Percentiles rank a stretch among this genome's conserved stretches.
phyloP scores from a whole-genome alignment of 2,113 vertebrate species.

The Gavia stellata region DNA sequence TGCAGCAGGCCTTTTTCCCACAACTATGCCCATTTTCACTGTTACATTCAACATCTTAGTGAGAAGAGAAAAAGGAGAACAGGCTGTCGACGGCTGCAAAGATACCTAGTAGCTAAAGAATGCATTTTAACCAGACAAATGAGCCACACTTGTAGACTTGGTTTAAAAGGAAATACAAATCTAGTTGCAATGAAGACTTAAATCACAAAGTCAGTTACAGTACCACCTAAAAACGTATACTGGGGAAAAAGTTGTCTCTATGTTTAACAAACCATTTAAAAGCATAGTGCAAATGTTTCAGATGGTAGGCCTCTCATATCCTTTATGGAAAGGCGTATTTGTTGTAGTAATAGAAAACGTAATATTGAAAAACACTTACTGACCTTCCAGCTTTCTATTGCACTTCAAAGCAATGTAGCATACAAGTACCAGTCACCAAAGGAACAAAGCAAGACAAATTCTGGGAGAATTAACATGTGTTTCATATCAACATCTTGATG shows the following conservation, averaged over 20 bases:
- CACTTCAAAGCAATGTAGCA: not conserved
- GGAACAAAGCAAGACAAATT: not conserved
- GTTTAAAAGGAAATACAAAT: not conserved
- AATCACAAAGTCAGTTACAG: slow-evolving; percentile 6
- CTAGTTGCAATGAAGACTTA: not conserved
- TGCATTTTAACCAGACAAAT: not conserved
- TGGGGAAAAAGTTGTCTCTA: not conserved
- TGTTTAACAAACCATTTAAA: not conserved
- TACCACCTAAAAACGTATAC: not conserved
- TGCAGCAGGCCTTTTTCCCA: slow-evolving; percentile 16
- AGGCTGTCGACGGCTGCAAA: not conserved
- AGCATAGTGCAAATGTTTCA: slow-evolving; percentile 45
- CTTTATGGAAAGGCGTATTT: slow-evolving; percentile 10
- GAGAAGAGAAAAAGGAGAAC: not conserved
- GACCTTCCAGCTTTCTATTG: slow-evolving; percentile 30
- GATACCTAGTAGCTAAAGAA: not conserved
- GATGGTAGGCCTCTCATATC: not conserved
- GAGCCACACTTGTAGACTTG: not conserved
- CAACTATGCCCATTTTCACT: not conserved
- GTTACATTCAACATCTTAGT: slow-evolving; percentile 28
- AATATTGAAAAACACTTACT: slow-evolving; percentile 9
- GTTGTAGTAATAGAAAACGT: slow-evolving; percentile 6
- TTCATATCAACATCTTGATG: not conserved
- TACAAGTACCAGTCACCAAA: not conserved
- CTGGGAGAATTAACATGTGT: not conserved